Base-by-base conservation (phyloP, 53 echinoderm and acorn worm species). In the Astropecten irregularis region DNA sequence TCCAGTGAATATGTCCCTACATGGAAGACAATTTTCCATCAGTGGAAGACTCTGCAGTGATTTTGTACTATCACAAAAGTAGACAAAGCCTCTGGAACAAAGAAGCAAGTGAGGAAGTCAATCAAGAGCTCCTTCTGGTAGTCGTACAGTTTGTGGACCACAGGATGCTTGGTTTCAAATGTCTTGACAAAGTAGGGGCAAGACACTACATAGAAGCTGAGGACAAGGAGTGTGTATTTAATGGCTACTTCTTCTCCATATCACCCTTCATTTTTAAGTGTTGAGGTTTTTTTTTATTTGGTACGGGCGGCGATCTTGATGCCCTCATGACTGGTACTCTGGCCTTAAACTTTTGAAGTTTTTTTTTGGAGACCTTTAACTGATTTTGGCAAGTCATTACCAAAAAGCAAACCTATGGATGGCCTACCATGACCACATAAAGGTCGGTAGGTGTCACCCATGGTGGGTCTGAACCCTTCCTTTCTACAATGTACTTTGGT, bases 381-480 rank as follows among this genome's bases (percentile, higher is more conserved):
- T 4, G 58, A 26, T 27, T 58, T 28, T 6, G 58, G 25, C 8
- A 58, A 58, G 58, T 58, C 58, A 18, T 58, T 29, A 3, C 58
- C 58, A 58, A 58, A 58, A 18, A 58, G 58, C 58, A 58, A 58
- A 6, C 7, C 29, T 28, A 29, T 58, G 58, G 29, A 58, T 58
- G 28, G 58, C 28, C 58, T 58, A 28, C 58, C 58, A 58, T 29
- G 28, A 58, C 58, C 28, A 18, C 58, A 58, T 27, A 58, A 27
- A 14, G 58, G 58, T 7, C 58, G 58, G 58, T 58, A 58, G 58
- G 58, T 58, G 58, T 58, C 58, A 26, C 28, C 58, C n/a, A 58
- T 58, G 29, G 58, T 29, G 25, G 58, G 58, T 58, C 28, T 58
- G 27, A 58, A 58, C 28, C 26, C 58, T 58, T 58, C 58, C 58